These are phyloP conservation scores for Choreutis nemorana DNA, from an alignment of 2,888 invertebrate genomes.

Conservation along the genomic window DNA sequence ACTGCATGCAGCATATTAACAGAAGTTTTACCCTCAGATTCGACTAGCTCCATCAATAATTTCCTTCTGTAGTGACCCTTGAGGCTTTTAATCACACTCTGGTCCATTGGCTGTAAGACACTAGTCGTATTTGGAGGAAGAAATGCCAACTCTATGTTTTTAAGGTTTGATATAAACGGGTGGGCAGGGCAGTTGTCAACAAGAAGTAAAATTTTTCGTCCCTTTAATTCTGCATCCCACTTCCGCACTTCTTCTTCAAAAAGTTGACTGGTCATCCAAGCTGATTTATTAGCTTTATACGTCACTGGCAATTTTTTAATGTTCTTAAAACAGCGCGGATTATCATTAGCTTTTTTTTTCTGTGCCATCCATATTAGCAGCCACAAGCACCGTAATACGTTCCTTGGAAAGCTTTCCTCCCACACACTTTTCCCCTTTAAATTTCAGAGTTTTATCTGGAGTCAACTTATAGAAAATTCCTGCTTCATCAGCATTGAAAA, in stretches of 20 bases:
- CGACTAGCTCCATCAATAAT: constrained; percentile 15
- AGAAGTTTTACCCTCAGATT: constrained; percentile 15
- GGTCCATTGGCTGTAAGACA: constrained; percentile 20
- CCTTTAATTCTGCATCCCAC: constrained; percentile 16
- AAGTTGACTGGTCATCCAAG: constrained; percentile 18
- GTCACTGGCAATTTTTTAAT: constrained; percentile 19
- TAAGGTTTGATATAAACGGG: constrained; percentile 13
- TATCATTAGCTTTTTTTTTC: constrained; percentile 21
- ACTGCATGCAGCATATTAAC: constrained; percentile 18
- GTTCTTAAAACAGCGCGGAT: constrained; percentile 24
- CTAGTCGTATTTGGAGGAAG: constrained; percentile 21
- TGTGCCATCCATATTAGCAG: constrained; percentile 19
- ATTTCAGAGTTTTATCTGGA: constrained; percentile 17
- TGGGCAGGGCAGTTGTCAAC: constrained; percentile 20
- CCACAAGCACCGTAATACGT: constrained; percentile 19
- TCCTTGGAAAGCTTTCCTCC: constrained; percentile 18
- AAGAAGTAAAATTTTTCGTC: constrained; percentile 18
- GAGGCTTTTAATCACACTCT: constrained; percentile 17
- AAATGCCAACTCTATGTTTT: constrained; percentile 21
- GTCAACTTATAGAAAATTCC: constrained; percentile 20
- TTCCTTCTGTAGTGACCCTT: constrained; percentile 17
- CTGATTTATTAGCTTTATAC: constrained; percentile 16
- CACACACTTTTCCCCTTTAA: constrained; percentile 18
- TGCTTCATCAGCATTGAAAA: constrained; percentile 19
- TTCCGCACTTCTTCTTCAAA: constrained; percentile 15